Evolutionary conservation across 2,888 invertebrate genomes (phyloP), one percentile per base, ranked within the genome.

Genomic region (Sialis fuliginosa): DNA sequence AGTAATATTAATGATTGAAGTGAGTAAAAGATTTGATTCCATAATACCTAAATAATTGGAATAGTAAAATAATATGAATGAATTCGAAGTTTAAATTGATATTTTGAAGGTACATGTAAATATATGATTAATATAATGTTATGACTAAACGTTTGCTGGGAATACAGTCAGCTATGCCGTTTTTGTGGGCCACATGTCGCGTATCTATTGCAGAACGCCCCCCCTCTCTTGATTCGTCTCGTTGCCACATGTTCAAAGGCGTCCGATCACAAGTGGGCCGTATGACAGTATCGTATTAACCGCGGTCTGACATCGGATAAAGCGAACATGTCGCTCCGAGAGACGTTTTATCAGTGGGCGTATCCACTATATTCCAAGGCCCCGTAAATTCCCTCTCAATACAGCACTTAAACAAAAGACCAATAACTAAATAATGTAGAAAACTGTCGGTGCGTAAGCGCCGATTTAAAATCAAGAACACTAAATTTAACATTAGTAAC

Each of bases 121-220:
- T 22, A 22, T 22, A 22, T 22, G 22, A 22, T 22, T 22, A 22
- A 22, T 22, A 22, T 22, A 22, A 22, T 22, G 22, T 22, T 22
- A 22, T 22, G 22, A 22, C 22, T 37, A 10, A 37, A 37, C 54
- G 56, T 57, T 59, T 57, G 62, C 60, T 59, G 64, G 65, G 65
- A 65, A 64, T 66, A 66, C 64, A 63, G 71, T 69, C 75, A 75
- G 74, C 72, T 73, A 72, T 37, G 74, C 75, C 75, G 76, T 75
- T 76, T 74, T 73, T 75, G 76, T 76, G 69, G 74, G 71, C 74
- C 75, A 68, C 68, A 66, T 42, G 31, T 10, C 10, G 42, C 42
- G 42, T 30, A 42, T 42, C 42, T 31, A 22, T 42, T 10, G 8
- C 4, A 10, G 42, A 31, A 30, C 42, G 42, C 42, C 13, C 13